phyloP scores from a whole-genome alignment of 2,888 invertebrate genomes.

The Clusia tigrina region DNA sequence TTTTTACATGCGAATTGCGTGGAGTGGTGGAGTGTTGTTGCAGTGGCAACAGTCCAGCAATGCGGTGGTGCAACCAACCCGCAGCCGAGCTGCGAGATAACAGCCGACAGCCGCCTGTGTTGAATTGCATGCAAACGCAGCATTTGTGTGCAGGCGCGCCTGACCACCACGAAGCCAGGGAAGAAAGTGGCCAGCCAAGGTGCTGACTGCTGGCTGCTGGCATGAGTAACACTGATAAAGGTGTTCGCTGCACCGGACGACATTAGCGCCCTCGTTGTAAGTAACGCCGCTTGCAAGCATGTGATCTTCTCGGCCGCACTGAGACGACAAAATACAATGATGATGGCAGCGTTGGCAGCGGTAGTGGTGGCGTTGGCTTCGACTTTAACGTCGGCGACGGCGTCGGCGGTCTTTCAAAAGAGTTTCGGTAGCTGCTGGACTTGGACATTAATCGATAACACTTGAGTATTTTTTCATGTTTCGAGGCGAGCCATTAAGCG shows the following conservation, averaged over 20 bases:
- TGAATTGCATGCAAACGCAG: neutral
- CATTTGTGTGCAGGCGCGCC: neutral
- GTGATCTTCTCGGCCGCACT: constrained; percentile 42
- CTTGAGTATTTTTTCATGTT: constrained; percentile 66
- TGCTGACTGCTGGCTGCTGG: too few species aligned
- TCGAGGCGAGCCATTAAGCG: constrained; percentile 66
- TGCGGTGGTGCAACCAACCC: neutral
- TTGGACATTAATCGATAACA: constrained; percentile 66
- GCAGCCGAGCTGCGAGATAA: neutral
- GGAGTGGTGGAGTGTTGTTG: too few species aligned
- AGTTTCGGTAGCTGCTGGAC: constrained; percentile 63
- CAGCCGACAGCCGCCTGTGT: neutral
- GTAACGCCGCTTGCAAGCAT: constrained; percentile 22
- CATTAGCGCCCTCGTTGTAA: constrained; percentile 57
- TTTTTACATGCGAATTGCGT: too few species aligned
- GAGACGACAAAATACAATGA: too few species aligned
- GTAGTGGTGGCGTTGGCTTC: constrained; percentile 15
- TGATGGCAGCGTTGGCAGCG: constrained; percentile 39
- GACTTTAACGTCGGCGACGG: neutral
- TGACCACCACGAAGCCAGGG: constrained; percentile 33
- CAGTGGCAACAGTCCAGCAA: too few species aligned
- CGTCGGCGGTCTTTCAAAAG: constrained; percentile 47
- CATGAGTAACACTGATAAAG: constrained; percentile 57
- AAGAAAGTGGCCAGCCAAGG: neutral
- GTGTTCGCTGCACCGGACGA: constrained; percentile 58